Percentiles rank a stretch among this genome's conserved stretches.
Conservation (phyloP, 1,140 invertebrate species). For the Battus philenor region DNA sequence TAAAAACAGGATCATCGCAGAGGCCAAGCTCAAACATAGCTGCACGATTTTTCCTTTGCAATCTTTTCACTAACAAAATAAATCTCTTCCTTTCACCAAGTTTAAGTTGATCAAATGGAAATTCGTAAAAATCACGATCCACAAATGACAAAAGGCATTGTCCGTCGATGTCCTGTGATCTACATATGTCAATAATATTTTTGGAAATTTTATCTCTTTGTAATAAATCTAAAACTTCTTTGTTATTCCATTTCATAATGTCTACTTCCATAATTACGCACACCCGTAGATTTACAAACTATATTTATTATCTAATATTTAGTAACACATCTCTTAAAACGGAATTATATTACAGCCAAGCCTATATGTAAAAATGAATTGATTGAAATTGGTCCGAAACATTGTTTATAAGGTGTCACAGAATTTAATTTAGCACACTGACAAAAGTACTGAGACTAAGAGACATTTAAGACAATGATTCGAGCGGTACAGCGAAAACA, state of each 20-base stretch:
- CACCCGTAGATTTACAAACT: conserved; percentile 15
- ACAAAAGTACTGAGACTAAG: conserved; percentile 15
- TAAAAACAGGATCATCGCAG: conserved; percentile 49
- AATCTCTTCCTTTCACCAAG: conserved; percentile 68
- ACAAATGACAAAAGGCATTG: conserved; percentile 65
- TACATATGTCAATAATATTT: conserved; percentile 57
- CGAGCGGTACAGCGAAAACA: no score
- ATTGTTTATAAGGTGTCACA: conserved; percentile 17
- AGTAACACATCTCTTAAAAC: conserved; percentile 16
- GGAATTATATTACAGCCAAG: not conserved
- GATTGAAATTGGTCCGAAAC: conserved; percentile 13
- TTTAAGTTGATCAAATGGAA: conserved; percentile 63
- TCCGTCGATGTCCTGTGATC: conserved; percentile 64
- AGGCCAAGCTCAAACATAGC: conserved; percentile 69
- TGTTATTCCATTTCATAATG: conserved; percentile 68
- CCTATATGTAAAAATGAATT: conserved; percentile 10
- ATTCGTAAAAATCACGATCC: conserved; percentile 69
- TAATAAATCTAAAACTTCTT: conserved; percentile 72
- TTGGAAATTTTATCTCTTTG: conserved; percentile 68
- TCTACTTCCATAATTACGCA: conserved; percentile 56
- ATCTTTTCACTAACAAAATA: conserved; percentile 61
- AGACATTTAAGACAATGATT: no score
- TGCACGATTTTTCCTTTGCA: conserved; percentile 62
- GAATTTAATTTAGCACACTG: conserved; percentile 16
- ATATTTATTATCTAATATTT: conserved; percentile 16